Base-by-base conservation (phyloP, 2,113 vertebrate genomes). In the Tapirus terrestris region DNA sequence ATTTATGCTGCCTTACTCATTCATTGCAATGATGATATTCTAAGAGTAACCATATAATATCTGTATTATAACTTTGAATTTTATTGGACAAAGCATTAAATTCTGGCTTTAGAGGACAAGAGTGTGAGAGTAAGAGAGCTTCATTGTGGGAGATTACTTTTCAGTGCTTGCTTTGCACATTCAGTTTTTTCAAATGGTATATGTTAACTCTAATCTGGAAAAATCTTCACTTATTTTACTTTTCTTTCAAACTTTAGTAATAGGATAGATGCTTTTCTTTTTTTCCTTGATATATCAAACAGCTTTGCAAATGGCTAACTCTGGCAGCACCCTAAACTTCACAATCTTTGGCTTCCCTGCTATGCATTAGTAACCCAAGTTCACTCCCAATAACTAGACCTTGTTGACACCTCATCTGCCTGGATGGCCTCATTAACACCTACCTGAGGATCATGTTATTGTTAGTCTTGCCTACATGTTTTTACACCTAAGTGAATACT, bases 401-500 rank as follows among this genome's bases (percentile, higher is more conserved):
- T 63, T 82, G 3, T 33, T 92, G 94, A 92, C 61, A 80, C 58
- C 70, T 92, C 68, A 88, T 95, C 95, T 97, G 87, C 56, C 87
- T 85, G 86, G 95, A 70, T 75, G 60, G 84, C 39, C 63, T 98
- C 51, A 73, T 95, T 95, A 96, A 77, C 90, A 91, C 65, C 33
- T 92, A 58, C 75, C 80, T 94, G 29, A 48, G 89, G 48, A 81
- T 87, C 75, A 77, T 70, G 18, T 75, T 84, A 61, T 73, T 96
- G 75, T 85, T 84, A 84, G 33, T 77, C 76, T 92, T 82, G 72
- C 79, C 80, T 87, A 75, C 76, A 95, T 65, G 31, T 96, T 94
- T 94, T 97, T 87, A 92, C 58, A 83, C 60, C 43, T 92, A 91
- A 77, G 8, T 58, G 12, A 80, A 89, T 67, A 70, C 77, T 87